phyloP scores from a whole-genome alignment of 35 echinoderm and acorn worm species.

The Acanthaster planci region DNA sequence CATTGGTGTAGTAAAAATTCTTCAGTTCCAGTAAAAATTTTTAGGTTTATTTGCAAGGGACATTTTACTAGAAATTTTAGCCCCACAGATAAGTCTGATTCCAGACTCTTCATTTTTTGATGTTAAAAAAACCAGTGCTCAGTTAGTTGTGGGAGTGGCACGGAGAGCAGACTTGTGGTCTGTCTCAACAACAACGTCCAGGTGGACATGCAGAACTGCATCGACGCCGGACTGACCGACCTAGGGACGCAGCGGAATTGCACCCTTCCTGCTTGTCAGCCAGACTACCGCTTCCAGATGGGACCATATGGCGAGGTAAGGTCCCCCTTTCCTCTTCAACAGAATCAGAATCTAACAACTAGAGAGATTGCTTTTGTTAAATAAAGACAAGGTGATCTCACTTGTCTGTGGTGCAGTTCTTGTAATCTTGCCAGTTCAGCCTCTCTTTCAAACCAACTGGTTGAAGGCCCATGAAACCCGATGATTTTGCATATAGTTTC shows the following conservation, averaged over 20 bases:
- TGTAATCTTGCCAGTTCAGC: too few relatives aligned
- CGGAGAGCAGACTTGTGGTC: conserved; percentile 34
- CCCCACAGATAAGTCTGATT: neutral
- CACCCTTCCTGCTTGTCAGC: conserved; percentile 13
- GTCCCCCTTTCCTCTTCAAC: too few relatives aligned
- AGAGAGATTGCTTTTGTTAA: too few relatives aligned
- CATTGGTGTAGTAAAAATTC: too few relatives aligned
- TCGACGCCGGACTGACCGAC: neutral
- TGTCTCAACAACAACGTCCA: conserved; percentile 33
- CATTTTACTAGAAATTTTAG: neutral
- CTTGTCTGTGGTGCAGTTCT: too few relatives aligned
- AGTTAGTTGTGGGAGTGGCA: conserved; percentile 72
- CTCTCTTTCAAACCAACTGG: too few relatives aligned
- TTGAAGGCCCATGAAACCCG: too few relatives aligned
- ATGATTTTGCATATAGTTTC: too few relatives aligned
- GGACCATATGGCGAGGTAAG: conserved; percentile 60
- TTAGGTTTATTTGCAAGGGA: too few relatives aligned
- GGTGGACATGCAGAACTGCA: conserved; percentile 21
- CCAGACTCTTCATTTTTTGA: neutral
- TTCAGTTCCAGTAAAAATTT: too few relatives aligned
- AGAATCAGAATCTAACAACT: too few relatives aligned
- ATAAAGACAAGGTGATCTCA: too few relatives aligned
- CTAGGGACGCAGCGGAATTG: neutral
- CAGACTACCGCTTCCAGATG: conserved; percentile 8
- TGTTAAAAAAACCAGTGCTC: conserved; percentile 55